Evolutionary conservation across 2,113 vertebrate species (phyloP).

Genomic region (Hippocampus comes): DNA sequence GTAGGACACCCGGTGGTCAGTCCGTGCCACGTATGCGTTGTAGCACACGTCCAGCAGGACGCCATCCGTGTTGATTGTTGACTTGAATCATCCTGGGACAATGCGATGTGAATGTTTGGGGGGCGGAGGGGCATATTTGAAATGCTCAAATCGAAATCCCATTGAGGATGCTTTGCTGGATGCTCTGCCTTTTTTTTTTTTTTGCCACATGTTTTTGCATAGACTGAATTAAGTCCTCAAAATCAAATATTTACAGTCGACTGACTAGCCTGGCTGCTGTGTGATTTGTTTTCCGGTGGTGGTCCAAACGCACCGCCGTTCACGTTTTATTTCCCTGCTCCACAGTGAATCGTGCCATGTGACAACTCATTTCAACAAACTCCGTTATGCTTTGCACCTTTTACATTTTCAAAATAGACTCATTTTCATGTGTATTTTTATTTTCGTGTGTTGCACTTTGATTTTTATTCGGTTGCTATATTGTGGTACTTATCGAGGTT

Average conservation of each 20-base stretch:
- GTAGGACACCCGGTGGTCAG: constrained; percentile 21
- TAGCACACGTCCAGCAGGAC: constrained; percentile 59
- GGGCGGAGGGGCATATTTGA: constrained; percentile 45
- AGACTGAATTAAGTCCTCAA: constrained; percentile 2
- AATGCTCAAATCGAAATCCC: constrained; percentile 31
- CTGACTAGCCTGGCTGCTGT: not conserved
- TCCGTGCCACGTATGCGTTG: constrained; percentile 55
- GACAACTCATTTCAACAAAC: constrained; percentile 18
- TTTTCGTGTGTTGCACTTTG: constrained; percentile 61
- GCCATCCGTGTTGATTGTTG: constrained; percentile 29
- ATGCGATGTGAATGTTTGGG: constrained; percentile 9
- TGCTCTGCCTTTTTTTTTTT: constrained; percentile 4
- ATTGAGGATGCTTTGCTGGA: not conserved
- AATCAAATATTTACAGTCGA: constrained; percentile 1
- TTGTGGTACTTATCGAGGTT: constrained; percentile 51
- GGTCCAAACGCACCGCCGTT: not conserved
- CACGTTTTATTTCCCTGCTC: constrained; percentile 14
- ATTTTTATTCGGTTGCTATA: constrained; percentile 43
- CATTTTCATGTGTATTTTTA: constrained; percentile 16
- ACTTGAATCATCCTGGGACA: constrained; percentile 53
- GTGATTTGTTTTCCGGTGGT: not conserved
- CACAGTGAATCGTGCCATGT: constrained; percentile 53
- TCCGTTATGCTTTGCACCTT: constrained; percentile 60
- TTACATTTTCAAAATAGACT: constrained; percentile 36
- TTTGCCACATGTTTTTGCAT: constrained; percentile 24